These are phyloP conservation scores for Colinus virginianus DNA, from an alignment of 2,113 vertebrate genomes.

Conservation along the genomic window DNA sequence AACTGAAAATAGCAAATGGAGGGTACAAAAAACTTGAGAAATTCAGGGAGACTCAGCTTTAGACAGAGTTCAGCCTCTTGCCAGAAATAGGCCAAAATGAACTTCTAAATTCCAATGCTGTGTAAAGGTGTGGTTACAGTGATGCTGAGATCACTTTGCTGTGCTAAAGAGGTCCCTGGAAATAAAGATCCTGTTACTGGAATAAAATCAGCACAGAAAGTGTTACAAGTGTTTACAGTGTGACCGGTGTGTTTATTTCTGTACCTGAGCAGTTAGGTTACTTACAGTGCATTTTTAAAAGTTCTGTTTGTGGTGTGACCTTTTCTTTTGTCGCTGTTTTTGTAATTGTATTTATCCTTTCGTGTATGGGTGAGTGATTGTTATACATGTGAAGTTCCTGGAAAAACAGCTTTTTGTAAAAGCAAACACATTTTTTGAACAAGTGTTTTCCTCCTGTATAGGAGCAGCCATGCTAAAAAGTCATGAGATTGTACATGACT, in stretches of 20 bases:
- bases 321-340: background rate
- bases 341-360: background rate
- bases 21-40: background rate
- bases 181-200: background rate
- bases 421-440: background rate
- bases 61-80: background rate
- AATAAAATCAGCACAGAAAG: background rate
- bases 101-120: background rate
- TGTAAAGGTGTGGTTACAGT: background rate
- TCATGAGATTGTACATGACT: background rate
- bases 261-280: background rate
- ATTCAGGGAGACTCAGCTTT: background rate
- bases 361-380: background rate
- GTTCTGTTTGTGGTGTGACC: fast-evolving
- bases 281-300: background rate
- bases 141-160: background rate
- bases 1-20: conserved; percentile 11
- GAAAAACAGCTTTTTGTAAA: background rate
- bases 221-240: background rate
- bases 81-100: background rate
- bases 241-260: background rate
- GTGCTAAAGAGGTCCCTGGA: background rate
- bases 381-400: background rate
- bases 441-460: fast-evolving
- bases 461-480: background rate